A percentile compares a stretch with the other conserved stretches of the same genome.
Evolutionary conservation across 2,113 vertebrate genomes (phyloP).

Genomic region (Oxyura jamaicensis): DNA sequence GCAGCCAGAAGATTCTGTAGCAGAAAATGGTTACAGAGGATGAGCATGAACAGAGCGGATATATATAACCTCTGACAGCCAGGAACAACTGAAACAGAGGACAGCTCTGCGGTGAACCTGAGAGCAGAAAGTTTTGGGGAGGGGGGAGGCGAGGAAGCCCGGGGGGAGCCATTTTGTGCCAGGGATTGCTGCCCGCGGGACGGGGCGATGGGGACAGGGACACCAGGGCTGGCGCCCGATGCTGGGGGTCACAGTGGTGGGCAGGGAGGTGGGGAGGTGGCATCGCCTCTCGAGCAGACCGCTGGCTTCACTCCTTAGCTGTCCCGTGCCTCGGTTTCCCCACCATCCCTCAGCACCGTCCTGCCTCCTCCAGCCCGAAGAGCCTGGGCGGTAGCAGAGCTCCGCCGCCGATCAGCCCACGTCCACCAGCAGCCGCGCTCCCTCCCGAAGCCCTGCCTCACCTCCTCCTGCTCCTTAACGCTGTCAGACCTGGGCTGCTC

Average conservation of each 20-base stretch:
- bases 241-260: accelerated
- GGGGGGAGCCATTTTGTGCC: constrained; percentile 1
- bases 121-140: constrained; percentile 26
- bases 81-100: constrained; percentile 51
- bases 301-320: neutral
- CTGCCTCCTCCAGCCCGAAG: neutral
- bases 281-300: neutral
- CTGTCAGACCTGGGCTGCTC: neutral
- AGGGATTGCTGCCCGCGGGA: neutral
- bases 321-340: neutral
- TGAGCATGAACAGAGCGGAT: constrained; percentile 57
- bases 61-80: constrained; percentile 71
- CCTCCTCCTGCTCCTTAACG: neutral
- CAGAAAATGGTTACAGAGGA: constrained; percentile 72
- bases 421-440: too few relatives aligned
- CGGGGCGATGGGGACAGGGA: accelerated
- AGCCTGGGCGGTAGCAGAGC: neutral
- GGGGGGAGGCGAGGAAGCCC: neutral
- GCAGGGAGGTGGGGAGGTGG: neutral
- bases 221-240: accelerated
- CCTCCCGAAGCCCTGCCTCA: neutral
- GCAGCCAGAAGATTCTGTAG: constrained; percentile 71
- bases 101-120: constrained; percentile 47
- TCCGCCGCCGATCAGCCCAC: too few relatives aligned
- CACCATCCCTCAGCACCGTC: neutral